Percentiles rank a stretch among this genome's conserved stretches.
Evolutionary conservation across 2,113 vertebrate species (phyloP).

Genomic region (Gorsachius goisagi): DNA sequence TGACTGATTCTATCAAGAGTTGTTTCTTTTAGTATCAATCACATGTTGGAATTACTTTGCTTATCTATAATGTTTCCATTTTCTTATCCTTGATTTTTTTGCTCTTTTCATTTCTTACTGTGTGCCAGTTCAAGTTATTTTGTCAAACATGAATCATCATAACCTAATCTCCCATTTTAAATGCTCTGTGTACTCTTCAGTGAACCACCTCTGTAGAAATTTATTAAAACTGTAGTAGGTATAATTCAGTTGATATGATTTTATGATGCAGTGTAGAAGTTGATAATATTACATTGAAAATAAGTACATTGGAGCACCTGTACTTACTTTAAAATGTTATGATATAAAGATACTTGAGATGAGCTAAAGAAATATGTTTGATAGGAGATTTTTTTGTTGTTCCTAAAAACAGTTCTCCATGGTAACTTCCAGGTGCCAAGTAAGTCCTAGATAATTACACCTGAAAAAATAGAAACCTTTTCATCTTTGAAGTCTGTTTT

Average conservation of each 20-base stretch:
- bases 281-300: neutral
- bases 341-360: neutral
- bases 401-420: neutral
- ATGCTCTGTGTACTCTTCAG: neutral
- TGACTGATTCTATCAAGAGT: neutral
- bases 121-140: neutral
- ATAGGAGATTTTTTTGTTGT: neutral
- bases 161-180: slow-evolving; percentile 8
- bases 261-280: neutral
- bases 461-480: neutral
- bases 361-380: neutral
- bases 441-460: neutral
- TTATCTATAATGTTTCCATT: slow-evolving; percentile 8
- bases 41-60: neutral
- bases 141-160: neutral
- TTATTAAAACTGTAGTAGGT: neutral
- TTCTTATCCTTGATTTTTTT: neutral
- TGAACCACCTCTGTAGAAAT: neutral
- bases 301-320: neutral
- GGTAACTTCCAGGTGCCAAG: neutral
- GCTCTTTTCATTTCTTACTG: neutral
- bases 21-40: neutral
- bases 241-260: neutral
- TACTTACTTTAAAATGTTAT: neutral
- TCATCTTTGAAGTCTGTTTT: neutral